Conservation (phyloP, 2,113 vertebrate genomes). For the Austrofundulus limnaeus region DNA sequence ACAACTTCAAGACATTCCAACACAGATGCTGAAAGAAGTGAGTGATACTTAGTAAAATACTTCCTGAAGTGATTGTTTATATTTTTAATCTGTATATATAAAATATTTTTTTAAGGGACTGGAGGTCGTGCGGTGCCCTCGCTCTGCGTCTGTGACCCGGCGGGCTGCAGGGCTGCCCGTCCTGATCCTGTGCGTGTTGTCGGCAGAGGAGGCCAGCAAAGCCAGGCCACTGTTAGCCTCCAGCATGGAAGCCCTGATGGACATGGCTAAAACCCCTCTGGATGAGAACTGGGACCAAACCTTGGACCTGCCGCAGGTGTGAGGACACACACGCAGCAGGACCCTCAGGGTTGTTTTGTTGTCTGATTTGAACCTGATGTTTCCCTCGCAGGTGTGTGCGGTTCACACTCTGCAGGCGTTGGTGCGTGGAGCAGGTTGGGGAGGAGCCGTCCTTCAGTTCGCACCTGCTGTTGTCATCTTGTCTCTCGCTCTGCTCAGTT, state of each 20-base stretch:
- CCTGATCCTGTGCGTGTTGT: constrained; percentile 84
- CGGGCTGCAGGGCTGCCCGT: constrained; percentile 87
- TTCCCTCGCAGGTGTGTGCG: constrained; percentile 82
- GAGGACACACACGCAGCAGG: neutral
- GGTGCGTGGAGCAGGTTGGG: constrained; percentile 80
- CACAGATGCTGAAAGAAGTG: constrained; percentile 81
- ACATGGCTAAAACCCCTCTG: constrained; percentile 70
- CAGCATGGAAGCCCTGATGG: constrained; percentile 77
- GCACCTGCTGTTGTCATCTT: constrained; percentile 75
- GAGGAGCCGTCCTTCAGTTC: constrained; percentile 76
- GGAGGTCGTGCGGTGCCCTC: constrained; percentile 74
- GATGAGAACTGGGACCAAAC: constrained; percentile 86
- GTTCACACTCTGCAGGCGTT: constrained; percentile 86
- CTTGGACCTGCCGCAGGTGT: constrained; percentile 87
- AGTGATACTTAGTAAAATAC: no score
- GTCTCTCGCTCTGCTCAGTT: constrained; percentile 79
- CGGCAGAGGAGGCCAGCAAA: constrained; percentile 76
- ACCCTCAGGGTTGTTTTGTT: neutral
- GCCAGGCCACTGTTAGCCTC: constrained; percentile 75
- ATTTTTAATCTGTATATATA: no score
- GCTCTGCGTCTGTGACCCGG: constrained; percentile 83
- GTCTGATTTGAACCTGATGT: neutral
- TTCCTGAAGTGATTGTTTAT: no score
- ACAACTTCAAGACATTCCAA: constrained; percentile 79
- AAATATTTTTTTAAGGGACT: constrained; percentile 75